Conservation (phyloP, 2,113 vertebrate genomes). For the Phylloscopus trochiloides region DNA sequence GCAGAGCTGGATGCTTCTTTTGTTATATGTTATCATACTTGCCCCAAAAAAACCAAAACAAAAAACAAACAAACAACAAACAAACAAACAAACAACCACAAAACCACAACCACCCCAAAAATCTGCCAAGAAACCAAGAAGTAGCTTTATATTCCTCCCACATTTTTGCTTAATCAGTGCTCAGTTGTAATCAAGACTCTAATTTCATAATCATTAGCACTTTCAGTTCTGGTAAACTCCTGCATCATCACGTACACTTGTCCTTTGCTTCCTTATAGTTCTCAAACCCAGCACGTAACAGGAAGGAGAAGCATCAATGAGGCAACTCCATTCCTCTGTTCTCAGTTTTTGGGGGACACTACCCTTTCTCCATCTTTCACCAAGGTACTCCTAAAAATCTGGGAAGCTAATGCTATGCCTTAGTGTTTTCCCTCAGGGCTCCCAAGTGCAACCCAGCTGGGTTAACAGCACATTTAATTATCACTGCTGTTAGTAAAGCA, state of each 20-base stretch:
- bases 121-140: not conserved
- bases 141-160: not conserved
- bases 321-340: not conserved
- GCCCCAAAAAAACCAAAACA: not conserved
- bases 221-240: not conserved
- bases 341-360: not conserved
- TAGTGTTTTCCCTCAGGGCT: not conserved
- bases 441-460: not conserved
- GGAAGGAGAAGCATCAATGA: not conserved
- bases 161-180: not conserved
- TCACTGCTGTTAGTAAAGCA: not conserved
- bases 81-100: not conserved
- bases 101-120: not conserved
- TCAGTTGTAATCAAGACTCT: not conserved
- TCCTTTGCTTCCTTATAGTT: not conserved
- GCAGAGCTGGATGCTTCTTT: not conserved
- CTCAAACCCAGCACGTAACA: not conserved
- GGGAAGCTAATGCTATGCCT: not conserved
- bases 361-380: not conserved
- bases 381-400: not conserved
- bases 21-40: not conserved
- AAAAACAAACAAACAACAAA: not conserved
- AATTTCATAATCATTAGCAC: not conserved
- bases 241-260: not conserved
- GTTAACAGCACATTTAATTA: not conserved